Evolutionary conservation across 2,113 vertebrate genomes (phyloP), one percentile per base, ranked within the genome.

Genomic region (Nyctibius bracteatus): DNA sequence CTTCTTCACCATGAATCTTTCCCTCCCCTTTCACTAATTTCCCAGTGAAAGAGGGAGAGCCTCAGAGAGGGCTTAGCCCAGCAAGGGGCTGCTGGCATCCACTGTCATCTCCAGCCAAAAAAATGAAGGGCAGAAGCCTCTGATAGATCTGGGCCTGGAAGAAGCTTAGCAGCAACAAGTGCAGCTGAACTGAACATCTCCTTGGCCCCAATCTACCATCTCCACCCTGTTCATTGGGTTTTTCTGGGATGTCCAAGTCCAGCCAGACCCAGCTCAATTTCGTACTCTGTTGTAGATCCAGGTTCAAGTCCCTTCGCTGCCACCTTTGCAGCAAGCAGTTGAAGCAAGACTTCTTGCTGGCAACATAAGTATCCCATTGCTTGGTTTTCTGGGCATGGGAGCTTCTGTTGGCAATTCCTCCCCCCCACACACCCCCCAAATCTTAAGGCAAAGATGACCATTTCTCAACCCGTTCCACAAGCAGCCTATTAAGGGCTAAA

Each of bases 31-130:
- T 73, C 52, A 65, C 39, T 27, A 30, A 4, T 41, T 75, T 86
- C 14, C 47, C n/a, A 52, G 12, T 3, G 24, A 63, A 89, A 86
- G 46, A 27, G 11, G 10, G 25, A 82, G 41, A 82, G 52, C 6
- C 12, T 13, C 37, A 25, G 62, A 80, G 9, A 78, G 28, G 8
- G 7, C 25, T 8, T 13, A 14, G 15, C 25, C 33, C 52, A 65
- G 20, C 0, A 0, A 23, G 10, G 14, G 11, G 8, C 52, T 82
- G 13, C 17, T 61, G 62, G 37, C 49, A 70, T 44, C 31, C 22
- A 28, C 17, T 2, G 3, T 25, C 37, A 46, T 30, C 51, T 65
- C 25, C 23, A 43, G n/a, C 18, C 31, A 66, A 73, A 51, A 31
- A 14, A 37, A 31, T 1, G 0, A 44, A 47, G 4, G 17, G 13